These are phyloP conservation scores for Hypolimnas misippus DNA, from an alignment of 2,888 invertebrate genomes.

Conservation along the genomic window DNA sequence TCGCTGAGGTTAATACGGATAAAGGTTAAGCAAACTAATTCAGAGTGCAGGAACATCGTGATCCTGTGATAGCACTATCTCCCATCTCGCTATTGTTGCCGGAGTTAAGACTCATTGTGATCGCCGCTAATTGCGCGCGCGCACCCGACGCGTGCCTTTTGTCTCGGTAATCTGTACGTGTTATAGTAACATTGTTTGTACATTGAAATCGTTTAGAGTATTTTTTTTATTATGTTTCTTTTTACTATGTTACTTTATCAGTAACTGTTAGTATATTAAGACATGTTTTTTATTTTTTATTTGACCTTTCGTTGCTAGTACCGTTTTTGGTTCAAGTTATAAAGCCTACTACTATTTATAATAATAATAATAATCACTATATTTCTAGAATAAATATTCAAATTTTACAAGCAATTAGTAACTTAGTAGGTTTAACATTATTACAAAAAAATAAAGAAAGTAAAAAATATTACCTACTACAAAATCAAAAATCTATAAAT, in stretches of 20 bases:
- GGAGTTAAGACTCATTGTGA: conserved; percentile 48
- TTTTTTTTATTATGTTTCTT: background rate
- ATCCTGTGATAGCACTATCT: conserved; percentile 71
- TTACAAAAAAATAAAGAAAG: no score
- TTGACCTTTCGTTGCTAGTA: no score
- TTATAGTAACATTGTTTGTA: conserved; percentile 22
- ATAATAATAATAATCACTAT: no score
- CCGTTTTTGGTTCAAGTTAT: no score
- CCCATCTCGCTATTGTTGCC: conserved; percentile 64
- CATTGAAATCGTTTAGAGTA: conserved; percentile 18
- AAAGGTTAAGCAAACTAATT: conserved; percentile 44
- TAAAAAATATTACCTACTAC: no score
- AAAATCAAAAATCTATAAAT: no score
- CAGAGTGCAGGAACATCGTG: conserved; percentile 53
- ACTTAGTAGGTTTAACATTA: no score
- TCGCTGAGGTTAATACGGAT: conserved; percentile 39
- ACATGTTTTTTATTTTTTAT: background rate
- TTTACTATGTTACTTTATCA: background rate
- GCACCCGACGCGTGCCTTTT: conserved; percentile 52
- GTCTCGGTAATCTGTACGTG: conserved; percentile 47
- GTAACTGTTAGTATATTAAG: no score
- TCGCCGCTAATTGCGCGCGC: conserved; percentile 50
- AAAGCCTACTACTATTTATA: no score
- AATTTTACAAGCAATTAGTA: no score
- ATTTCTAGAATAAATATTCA: no score